Percentiles rank a stretch among this genome's conserved stretches.
Evolutionary conservation across 1,140 invertebrate genomes (phyloP).

Genomic region (Dendroctonus valens): DNA sequence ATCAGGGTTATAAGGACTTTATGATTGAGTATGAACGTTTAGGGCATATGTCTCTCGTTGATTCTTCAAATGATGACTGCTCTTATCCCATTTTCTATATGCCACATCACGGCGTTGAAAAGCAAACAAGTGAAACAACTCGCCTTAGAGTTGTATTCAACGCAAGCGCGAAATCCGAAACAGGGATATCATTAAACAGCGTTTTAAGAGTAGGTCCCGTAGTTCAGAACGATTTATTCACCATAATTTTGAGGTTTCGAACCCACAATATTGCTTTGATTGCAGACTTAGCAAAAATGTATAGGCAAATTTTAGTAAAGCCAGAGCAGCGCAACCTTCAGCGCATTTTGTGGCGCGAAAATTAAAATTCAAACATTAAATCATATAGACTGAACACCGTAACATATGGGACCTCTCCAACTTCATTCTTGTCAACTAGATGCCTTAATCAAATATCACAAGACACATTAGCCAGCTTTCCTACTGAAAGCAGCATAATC

Average conservation of each 20-base stretch:
- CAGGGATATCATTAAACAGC: background rate
- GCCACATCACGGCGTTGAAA: background rate
- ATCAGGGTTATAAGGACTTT: conserved; percentile 41
- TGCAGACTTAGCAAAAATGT: conserved; percentile 39
- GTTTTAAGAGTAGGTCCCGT: background rate
- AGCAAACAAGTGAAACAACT: background rate
- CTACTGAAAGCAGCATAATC: background rate
- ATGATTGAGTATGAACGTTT: conserved; percentile 44
- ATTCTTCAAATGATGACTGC: conserved; percentile 16
- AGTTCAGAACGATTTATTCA: conserved; percentile 47
- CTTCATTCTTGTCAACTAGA: conserved; percentile 8
- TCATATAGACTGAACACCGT: background rate
- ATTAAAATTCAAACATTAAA: background rate
- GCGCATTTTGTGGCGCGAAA: conserved; percentile 47
- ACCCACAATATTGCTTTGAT: conserved; percentile 44
- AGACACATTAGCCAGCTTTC: background rate
- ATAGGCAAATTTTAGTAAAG: conserved; percentile 43
- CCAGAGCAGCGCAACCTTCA: conserved; percentile 43
- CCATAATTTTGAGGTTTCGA: conserved; percentile 50
- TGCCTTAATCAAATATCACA: background rate
- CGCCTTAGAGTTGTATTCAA: background rate
- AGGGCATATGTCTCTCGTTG: conserved; percentile 43
- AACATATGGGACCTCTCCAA: conserved; percentile 10
- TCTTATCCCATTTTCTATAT: background rate
- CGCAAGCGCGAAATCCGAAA: background rate